Evolutionary conservation across 2,888 invertebrate genomes (phyloP), one percentile per base, ranked within the genome.

Genomic region (Drosophila meridionalis): DNA sequence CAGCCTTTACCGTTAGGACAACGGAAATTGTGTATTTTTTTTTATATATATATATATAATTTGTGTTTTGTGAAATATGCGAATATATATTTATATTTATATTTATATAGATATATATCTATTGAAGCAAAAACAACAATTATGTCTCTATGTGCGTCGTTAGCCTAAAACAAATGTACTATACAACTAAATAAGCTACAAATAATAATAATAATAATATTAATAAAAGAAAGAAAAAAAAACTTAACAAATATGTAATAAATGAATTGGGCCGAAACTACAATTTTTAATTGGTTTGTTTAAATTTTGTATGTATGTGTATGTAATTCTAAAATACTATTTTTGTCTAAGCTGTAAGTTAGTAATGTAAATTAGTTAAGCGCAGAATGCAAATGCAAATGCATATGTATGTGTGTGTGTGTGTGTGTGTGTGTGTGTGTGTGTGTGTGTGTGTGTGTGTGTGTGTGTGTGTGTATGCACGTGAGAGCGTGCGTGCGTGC

Each of bases 91-190:
- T 8, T 56, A 56, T 14, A 40, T 36, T 12, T 14, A 38, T 40
- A 30, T 26, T 63, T 36, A 52, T 20, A 53, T 20, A 32, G 14
- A 4, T 14, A 32, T 34, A 32, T 32, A 38, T 53, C 7, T 58
- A 64, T 64, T 32, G 55, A 43, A 67, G 5, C 47, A 30, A 30
- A 28, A 36, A 28, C 9, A 69, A 64, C n/a, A 55, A 42, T 47
- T 58, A 61, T 76, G 77, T 68, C 57, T 68, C 45, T 72, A 45
- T 72, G 57, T 63, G 57, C 20, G 42, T 70, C 70, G 34, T 34
- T 56, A 78, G 64, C 42, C 59, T 70, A 60, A 52, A 43, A 78
- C 32, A 63, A 61, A 1, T 79, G 79, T 78, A 77, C 79, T 55
- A 77, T 78, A 75, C 52, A 59, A 75, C 63, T 75, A 71, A 64